A percentile compares a stretch with the other conserved stretches of the same genome.
These are phyloP conservation scores for Bovichtus variegatus DNA, from an alignment of 2,797 vertebrate species.

Conservation along the genomic window DNA sequence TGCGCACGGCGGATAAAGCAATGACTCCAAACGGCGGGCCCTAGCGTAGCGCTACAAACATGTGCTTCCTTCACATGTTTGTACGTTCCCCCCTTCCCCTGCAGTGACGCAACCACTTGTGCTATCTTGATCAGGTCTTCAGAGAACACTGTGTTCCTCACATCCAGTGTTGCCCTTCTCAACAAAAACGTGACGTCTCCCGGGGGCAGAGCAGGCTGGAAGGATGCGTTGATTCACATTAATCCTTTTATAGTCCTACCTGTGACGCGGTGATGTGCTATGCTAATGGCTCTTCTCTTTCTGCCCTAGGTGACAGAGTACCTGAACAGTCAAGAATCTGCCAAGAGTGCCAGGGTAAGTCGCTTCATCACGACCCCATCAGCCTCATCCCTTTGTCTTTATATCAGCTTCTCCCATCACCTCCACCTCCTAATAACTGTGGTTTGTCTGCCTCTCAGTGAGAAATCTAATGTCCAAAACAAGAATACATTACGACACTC, in stretches of 20 bases:
- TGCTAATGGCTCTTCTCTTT: conserved; percentile 55
- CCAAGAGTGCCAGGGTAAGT: conserved; percentile 94
- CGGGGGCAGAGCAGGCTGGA: conserved; percentile 45
- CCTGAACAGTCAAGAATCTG: conserved; percentile 94
- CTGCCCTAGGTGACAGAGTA: conserved; percentile 92
- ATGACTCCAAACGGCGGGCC: conserved; percentile 37
- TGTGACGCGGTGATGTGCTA: conserved; percentile 48
- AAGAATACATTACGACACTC: conserved; percentile 49
- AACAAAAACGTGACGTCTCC: conserved; percentile 25
- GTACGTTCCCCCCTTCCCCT: conserved; percentile 18
- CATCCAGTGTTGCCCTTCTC: conserved; percentile 10
- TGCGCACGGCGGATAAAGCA: conserved; percentile 22
- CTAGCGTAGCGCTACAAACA: conserved; percentile 3
- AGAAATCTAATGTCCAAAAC: conserved; percentile 53
- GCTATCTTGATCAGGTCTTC: conserved; percentile 48
- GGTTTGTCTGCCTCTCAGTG: conserved; percentile 29
- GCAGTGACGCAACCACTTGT: conserved; percentile 40
- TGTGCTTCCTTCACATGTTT: conserved; percentile 20
- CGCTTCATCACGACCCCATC: conserved; percentile 4
- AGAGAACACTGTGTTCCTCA: conserved; percentile 42
- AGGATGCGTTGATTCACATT: conserved; percentile 53
- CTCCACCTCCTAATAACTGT: conserved; percentile 2
- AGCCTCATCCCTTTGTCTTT: not conserved
- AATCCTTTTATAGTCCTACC: conserved; percentile 56
- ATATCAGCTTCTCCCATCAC: not conserved